These are phyloP conservation scores for Catotricha subobsoleta DNA, from an alignment of 2,888 invertebrate species.

Conservation along the genomic window DNA sequence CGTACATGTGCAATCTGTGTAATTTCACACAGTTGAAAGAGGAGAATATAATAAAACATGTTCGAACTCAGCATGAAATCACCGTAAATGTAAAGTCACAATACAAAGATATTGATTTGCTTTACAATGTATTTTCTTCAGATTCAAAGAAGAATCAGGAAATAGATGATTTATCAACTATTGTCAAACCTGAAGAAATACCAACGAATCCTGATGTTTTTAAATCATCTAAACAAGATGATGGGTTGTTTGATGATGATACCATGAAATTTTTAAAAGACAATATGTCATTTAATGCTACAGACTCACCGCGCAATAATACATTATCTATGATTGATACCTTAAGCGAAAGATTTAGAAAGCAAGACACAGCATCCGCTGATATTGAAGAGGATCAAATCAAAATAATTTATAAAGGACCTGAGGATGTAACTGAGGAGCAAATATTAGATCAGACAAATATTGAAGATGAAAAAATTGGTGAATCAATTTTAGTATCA, in stretches of 20 bases:
- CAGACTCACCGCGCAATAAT: slow-evolving; percentile 5
- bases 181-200: not conserved
- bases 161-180: not conserved
- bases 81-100: slow-evolving; percentile 5
- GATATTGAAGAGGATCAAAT: not conserved
- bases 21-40: slow-evolving; percentile 51
- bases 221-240: slow-evolving; percentile 1
- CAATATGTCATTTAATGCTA: slow-evolving; percentile 2
- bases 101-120: not conserved
- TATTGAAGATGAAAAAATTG: no score
- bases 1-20: slow-evolving; percentile 52
- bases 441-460: no score
- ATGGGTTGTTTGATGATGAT: not conserved
- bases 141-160: not conserved
- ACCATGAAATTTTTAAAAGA: slow-evolving; percentile 2
- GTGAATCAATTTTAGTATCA: no score
- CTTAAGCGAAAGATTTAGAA: slow-evolving; percentile 7
- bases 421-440: not conserved
- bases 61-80: slow-evolving; percentile 22
- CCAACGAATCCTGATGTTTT: slow-evolving; percentile 2
- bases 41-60: slow-evolving; percentile 42
- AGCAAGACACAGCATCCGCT: not conserved
- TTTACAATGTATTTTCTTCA: not conserved
- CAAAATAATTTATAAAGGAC: not conserved
- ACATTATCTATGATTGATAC: slow-evolving; percentile 7